These are phyloP conservation scores for Caradrina kadenii DNA, from an alignment of 2,888 invertebrate species.

Conservation along the genomic window DNA sequence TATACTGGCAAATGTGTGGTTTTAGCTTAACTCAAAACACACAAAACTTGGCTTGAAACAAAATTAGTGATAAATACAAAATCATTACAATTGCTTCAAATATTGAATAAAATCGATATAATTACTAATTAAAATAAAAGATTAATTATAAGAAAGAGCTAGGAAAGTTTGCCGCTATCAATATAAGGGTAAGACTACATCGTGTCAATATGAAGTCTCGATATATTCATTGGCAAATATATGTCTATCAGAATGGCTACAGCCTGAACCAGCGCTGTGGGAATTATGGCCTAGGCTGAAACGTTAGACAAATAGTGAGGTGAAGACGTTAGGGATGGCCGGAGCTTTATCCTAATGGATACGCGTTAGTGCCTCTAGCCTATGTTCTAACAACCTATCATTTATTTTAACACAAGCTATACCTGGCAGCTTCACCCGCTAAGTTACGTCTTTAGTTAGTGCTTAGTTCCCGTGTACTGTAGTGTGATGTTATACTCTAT, in stretches of 20 bases:
- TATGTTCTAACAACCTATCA: conserved; percentile 5
- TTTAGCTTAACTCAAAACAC: too few relatives aligned
- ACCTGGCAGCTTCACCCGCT: not conserved
- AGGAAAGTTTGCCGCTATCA: too few relatives aligned
- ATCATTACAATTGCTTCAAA: too few relatives aligned
- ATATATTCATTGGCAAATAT: conserved; percentile 11
- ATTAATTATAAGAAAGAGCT: too few relatives aligned
- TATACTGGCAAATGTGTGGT: too few relatives aligned
- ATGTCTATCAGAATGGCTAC: conserved; percentile 12
- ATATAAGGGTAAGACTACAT: not conserved
- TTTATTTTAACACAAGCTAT: conserved; percentile 19
- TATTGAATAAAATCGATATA: too few relatives aligned
- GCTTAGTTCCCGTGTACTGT: too few relatives aligned
- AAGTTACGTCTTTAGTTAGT: too few relatives aligned
- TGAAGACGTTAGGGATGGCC: conserved; percentile 37
- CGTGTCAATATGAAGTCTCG: not conserved
- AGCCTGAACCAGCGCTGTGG: conserved; percentile 1
- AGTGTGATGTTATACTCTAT: too few relatives aligned
- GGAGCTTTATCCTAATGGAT: conserved; percentile 36
- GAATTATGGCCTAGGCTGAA: conserved; percentile 23
- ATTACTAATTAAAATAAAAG: too few relatives aligned
- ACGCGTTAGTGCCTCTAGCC: conserved; percentile 20
- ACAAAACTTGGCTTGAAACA: too few relatives aligned
- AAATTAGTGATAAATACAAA: too few relatives aligned
- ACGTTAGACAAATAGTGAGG: conserved; percentile 50